Percentiles rank a stretch among this genome's conserved stretches.
Evolutionary conservation across 2,113 vertebrate species (phyloP).

Genomic region (Aleadryas rufinucha): DNA sequence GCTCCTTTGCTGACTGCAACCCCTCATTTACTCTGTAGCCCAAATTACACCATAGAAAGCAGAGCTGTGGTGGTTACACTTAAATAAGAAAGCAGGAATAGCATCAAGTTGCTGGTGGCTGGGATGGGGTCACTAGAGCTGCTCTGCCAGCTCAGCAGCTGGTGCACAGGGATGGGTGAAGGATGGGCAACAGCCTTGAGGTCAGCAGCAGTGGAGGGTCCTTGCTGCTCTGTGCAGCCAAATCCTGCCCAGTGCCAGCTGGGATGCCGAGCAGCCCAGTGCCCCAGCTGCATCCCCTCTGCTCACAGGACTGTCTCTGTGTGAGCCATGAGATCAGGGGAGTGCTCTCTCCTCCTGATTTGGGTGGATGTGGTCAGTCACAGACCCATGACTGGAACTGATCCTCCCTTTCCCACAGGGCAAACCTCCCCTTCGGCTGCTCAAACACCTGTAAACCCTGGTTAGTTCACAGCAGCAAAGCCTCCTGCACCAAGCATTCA

Average conservation of each 20-base stretch:
- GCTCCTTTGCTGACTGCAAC: not conserved
- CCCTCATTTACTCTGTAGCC: not conserved
- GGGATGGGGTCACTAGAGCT: not conserved
- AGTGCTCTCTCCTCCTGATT: not conserved
- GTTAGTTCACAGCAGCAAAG: not conserved
- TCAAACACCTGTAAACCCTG: not conserved
- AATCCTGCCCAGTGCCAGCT: not conserved
- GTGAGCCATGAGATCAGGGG: not conserved
- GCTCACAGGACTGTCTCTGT: not conserved
- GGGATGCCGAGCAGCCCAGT: not conserved
- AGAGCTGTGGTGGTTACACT: not conserved
- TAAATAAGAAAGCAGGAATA: not conserved
- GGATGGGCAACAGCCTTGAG: fast-evolving
- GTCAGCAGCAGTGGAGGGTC: not conserved
- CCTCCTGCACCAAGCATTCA: not conserved
- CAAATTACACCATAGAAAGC: not conserved
- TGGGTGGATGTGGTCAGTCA: not conserved
- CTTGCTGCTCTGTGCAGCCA: not conserved
- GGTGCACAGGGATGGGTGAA: not conserved
- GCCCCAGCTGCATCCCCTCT: not conserved
- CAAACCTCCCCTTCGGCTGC: not conserved
- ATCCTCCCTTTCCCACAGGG: not conserved
- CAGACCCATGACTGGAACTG: not conserved
- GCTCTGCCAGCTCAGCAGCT: not conserved
- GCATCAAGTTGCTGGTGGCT: not conserved